These are phyloP conservation scores for Sacculina carcini DNA, from an alignment of 2,888 invertebrate genomes.

Conservation along the genomic window DNA sequence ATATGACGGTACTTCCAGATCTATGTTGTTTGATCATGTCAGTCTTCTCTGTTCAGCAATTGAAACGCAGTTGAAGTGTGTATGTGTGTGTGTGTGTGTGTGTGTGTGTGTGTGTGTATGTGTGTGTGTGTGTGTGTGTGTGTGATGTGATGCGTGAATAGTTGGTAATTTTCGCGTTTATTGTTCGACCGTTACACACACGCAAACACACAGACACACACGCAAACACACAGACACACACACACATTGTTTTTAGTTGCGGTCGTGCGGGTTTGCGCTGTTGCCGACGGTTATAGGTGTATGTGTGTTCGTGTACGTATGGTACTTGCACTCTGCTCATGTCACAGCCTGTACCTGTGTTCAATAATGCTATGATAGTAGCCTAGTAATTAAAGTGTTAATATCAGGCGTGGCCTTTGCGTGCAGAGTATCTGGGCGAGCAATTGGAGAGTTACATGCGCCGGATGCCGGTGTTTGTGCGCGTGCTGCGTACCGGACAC, in stretches of 20 bases:
- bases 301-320: background rate
- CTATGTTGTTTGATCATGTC: background rate
- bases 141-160: background rate
- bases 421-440: conserved; percentile 60
- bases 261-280: too few relatives aligned
- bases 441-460: conserved; percentile 70
- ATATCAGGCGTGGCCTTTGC: too few relatives aligned
- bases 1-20: too few relatives aligned
- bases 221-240: background rate
- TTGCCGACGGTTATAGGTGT: background rate
- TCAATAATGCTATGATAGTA: background rate
- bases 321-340: background rate
- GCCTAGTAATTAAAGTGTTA: too few relatives aligned
- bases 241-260: background rate
- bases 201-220: background rate
- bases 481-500: conserved; percentile 63
- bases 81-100: background rate
- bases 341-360: background rate
- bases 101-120: conserved; percentile 4
- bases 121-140: conserved; percentile 7
- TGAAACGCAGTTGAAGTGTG: background rate
- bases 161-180: background rate
- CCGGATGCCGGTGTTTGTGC: conserved; percentile 56
- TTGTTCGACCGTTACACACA: background rate
- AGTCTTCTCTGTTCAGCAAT: background rate